Conservation (phyloP, 1,140 invertebrate species). For the Drosophila lacteicornis region DNA sequence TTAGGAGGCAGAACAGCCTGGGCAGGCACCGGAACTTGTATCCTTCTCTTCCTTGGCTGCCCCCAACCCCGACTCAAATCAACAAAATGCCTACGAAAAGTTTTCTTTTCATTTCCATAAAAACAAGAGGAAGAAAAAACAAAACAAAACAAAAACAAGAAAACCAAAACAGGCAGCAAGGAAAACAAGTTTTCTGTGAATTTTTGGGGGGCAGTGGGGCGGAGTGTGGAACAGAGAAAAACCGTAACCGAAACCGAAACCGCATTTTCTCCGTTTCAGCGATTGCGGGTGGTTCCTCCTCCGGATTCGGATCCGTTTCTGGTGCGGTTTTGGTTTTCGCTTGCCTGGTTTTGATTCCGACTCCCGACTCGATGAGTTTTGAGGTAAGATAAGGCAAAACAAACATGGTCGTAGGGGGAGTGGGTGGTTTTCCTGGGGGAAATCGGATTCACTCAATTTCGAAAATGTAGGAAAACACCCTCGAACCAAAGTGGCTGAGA, state of each 20-base stretch:
- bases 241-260: slow-evolving; percentile 84
- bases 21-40: slow-evolving; percentile 46
- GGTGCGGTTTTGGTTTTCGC: slow-evolving; percentile 40
- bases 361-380: slow-evolving; percentile 62
- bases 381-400: slow-evolving; percentile 52
- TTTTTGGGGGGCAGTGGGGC: slow-evolving; percentile 13
- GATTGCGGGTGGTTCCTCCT: slow-evolving; percentile 62
- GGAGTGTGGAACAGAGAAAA: slow-evolving; percentile 74
- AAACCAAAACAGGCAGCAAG: slow-evolving; percentile 30
- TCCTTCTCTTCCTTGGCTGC: slow-evolving; percentile 24
- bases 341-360: slow-evolving; percentile 43
- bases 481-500: slow-evolving; percentile 25
- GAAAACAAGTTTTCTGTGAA: slow-evolving; percentile 64
- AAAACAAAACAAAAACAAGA: slow-evolving; percentile 29
- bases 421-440: slow-evolving; percentile 60
- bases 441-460: slow-evolving; percentile 81
- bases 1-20: slow-evolving; percentile 23
- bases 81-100: slow-evolving; percentile 79
- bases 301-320: slow-evolving; percentile 31
- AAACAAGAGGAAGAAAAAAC: slow-evolving; percentile 31
- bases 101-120: slow-evolving; percentile 76
- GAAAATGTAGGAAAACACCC: slow-evolving; percentile 60
- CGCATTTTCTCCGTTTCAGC: slow-evolving; percentile 82
- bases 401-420: slow-evolving; percentile 25
- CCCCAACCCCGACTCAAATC: slow-evolving; percentile 58